A percentile compares a stretch with the other conserved stretches of the same genome.
Conservation (phyloP, 2,888 invertebrate genomes). For the Anthoptus insignis region DNA sequence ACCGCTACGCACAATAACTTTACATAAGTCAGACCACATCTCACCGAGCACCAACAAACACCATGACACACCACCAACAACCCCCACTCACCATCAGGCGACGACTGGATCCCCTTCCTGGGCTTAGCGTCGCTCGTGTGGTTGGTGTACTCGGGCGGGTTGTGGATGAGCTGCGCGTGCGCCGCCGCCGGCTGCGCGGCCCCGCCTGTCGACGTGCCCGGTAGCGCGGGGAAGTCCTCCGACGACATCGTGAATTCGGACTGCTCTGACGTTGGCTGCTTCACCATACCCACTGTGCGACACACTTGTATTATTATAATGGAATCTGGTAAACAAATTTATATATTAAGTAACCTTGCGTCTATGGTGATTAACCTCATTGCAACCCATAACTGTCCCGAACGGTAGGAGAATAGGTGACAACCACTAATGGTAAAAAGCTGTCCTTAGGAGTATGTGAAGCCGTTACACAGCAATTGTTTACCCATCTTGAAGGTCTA, state of each 20-base stretch:
- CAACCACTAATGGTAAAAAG: too few species aligned
- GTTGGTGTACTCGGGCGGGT: conserved; percentile 62
- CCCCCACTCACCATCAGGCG: conserved; percentile 92
- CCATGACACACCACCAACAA: background rate
- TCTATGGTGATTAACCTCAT: too few species aligned
- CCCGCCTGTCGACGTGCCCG: conserved; percentile 94
- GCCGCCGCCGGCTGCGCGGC: conserved; percentile 54
- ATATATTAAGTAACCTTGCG: too few species aligned
- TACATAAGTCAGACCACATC: too few species aligned
- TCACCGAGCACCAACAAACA: too few species aligned
- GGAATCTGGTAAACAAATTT: too few species aligned
- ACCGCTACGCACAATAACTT: too few species aligned
- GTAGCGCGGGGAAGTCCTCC: conserved; percentile 99
- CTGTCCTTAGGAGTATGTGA: too few species aligned
- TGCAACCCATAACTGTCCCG: too few species aligned
- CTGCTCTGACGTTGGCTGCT: conserved; percentile 97
- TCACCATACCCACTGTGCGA: conserved; percentile 95
- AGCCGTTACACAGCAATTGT: too few species aligned
- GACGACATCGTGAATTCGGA: conserved; percentile 99
- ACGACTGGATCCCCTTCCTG: conserved; percentile 97
- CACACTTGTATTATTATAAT: background rate
- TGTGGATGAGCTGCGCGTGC: conserved; percentile 53
- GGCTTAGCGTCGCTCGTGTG: conserved; percentile 82
- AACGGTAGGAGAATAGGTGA: too few species aligned
- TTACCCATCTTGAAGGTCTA: too few species aligned